A percentile compares a stretch with the other conserved stretches of the same genome.
Evolutionary conservation across 1,140 invertebrate genomes (phyloP).

Genomic region (Aphaenogaster floridana): DNA sequence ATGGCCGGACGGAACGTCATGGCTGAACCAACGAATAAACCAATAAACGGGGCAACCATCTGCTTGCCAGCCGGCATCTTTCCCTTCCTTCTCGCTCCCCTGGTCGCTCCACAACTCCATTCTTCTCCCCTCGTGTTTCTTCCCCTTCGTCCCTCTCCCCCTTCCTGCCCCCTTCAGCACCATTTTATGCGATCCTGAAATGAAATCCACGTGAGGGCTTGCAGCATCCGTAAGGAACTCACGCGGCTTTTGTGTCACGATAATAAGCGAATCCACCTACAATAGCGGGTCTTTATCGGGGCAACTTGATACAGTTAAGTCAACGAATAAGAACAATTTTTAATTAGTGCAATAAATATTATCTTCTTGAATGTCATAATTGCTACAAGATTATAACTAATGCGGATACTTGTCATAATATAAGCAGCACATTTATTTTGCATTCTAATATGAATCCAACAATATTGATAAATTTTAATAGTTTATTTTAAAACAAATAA

Average conservation of each 20-base stretch:
- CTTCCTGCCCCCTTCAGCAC: slow-evolving; percentile 59
- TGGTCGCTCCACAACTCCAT: slow-evolving; percentile 62
- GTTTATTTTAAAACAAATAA: background rate
- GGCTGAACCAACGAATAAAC: slow-evolving; percentile 85
- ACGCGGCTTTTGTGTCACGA: slow-evolving; percentile 67
- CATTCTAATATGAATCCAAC: background rate
- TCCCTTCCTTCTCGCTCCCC: slow-evolving; percentile 57
- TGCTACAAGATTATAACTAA: background rate
- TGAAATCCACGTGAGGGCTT: slow-evolving; percentile 81
- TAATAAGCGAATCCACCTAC: slow-evolving; percentile 61
- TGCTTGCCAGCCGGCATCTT: slow-evolving; percentile 86
- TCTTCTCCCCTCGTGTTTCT: slow-evolving; percentile 74
- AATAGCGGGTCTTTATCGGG: slow-evolving; percentile 20
- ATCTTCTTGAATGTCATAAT: background rate
- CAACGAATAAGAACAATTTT: background rate
- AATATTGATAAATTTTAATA: background rate
- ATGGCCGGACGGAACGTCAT: slow-evolving; percentile 78
- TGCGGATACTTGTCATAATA: background rate
- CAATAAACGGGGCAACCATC: slow-evolving; percentile 87
- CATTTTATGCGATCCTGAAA: slow-evolving; percentile 85
- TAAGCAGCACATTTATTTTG: background rate
- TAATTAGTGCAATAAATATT: background rate
- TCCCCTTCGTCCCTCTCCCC: slow-evolving; percentile 13
- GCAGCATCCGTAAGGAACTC: slow-evolving; percentile 69
- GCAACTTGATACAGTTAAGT: background rate